Conservation (phyloP, 30 jellyfish, hydroid and myxozoan genomes). For the Clytia hemisphaerica region DNA sequence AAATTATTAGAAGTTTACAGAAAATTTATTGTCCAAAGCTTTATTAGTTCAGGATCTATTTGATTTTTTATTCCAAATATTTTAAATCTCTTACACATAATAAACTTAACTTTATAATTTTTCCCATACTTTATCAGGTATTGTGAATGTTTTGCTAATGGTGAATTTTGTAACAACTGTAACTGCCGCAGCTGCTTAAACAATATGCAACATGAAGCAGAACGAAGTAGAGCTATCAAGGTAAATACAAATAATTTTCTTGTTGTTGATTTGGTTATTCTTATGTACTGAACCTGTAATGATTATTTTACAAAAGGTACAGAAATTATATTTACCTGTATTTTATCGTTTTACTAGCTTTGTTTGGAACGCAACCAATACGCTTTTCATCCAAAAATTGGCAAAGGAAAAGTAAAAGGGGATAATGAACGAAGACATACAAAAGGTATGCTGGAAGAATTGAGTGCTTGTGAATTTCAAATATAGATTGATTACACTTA, state of each 20-base stretch:
- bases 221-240: slow-evolving; percentile 79
- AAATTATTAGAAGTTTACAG: too few species aligned
- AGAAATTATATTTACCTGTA: not conserved
- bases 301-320: too few species aligned
- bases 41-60: too few species aligned
- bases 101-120: not conserved
- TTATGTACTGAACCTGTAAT: too few species aligned
- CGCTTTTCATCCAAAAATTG: slow-evolving; percentile 92
- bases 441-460: slow-evolving; percentile 50
- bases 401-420: slow-evolving; percentile 85
- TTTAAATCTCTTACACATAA: not conserved
- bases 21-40: too few species aligned
- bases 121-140: slow-evolving; percentile 35
- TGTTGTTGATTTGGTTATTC: not conserved
- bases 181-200: slow-evolving; percentile 71
- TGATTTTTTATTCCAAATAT: not conserved
- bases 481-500: too few species aligned
- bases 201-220: slow-evolving; percentile 69
- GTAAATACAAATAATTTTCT: slow-evolving; percentile 14
- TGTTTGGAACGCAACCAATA: slow-evolving; percentile 80
- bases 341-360: slow-evolving; percentile 32
- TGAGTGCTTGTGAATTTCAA: not conserved
- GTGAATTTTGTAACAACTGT: slow-evolving; percentile 80
- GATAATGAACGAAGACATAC: slow-evolving; percentile 80
- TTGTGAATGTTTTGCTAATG: slow-evolving; percentile 95